Base-by-base conservation (phyloP, 2,888 invertebrate species). In the Ormyrus nitidulus region DNA sequence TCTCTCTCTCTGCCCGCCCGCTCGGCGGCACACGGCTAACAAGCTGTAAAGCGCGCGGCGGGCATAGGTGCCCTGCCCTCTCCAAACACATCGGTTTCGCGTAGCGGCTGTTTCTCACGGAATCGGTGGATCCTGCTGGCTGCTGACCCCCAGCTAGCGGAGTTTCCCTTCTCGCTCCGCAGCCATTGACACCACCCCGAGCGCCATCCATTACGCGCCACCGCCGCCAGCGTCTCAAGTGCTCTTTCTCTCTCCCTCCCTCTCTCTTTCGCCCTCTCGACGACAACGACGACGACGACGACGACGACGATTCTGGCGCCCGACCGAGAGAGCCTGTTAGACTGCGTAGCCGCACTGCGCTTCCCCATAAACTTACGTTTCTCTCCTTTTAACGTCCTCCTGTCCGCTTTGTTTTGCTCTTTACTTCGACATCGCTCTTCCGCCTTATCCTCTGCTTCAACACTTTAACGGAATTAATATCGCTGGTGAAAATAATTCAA, bases 161-260 rank as follows among this genome's bases (percentile, higher is more conserved):
- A 19, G 19, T 19, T 19, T 19, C 49, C 10, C 19, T 19, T 19
- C 34, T 54, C 65, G 6, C 13, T 66, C 34, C 11, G 6, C 2
- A 13, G 3, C 69, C 71, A 81, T 81, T 68, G 81, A 81, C 78
- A 78, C 81, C 78, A 62, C 59, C 58, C 70, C 56, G 56, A 66
- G n/a, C 49, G 48, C 66, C 78, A 78, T 78, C 78, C 75, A 76
- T 81, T 81, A 81, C 19, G 66, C 48, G 46, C 48, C 66, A 11
- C 61, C 53, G 56, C 54, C 53, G 11, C n/a, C 58, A 19, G 19
- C 19, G 6, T 58, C 58, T 19, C 34, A n/a, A 51, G 54, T 7
- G 11, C 70, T 51, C 66, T 19, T 44, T 56, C 56, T 13, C 68
- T 44, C 61, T 54, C 71, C 65, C 65, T 51, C 65, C 59, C 51